phyloP scores from a whole-genome alignment of 92 coral and sea anemone species.

The Parazoanthus atlanticus region DNA sequence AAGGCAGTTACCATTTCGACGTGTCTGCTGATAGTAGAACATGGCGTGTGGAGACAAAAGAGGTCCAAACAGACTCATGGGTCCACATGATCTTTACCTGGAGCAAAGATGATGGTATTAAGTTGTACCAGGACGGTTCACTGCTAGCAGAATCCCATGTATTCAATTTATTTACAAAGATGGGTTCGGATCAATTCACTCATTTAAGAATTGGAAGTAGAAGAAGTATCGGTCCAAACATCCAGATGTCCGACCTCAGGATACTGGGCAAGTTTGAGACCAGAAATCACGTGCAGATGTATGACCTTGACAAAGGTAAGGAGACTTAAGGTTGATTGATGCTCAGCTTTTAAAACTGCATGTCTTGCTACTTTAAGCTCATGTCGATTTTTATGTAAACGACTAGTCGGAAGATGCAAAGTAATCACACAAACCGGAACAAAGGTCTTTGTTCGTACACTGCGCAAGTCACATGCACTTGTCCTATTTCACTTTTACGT shows the following conservation, averaged over 20 bases:
- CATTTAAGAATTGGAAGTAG: slow-evolving; percentile 21
- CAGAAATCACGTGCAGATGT: background rate
- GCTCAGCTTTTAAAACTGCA: too few species aligned
- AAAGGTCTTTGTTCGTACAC: too few species aligned
- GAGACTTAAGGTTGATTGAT: background rate
- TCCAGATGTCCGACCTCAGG: slow-evolving; percentile 34
- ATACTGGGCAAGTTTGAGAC: background rate
- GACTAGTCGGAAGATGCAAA: too few species aligned
- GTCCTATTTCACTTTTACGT: too few species aligned
- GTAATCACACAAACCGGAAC: too few species aligned
- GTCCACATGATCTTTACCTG: slow-evolving; percentile 23
- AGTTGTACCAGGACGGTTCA: slow-evolving; percentile 27
- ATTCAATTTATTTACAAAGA: background rate
- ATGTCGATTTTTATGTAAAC: too few species aligned
- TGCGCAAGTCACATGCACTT: too few species aligned
- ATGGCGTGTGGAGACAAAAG: slow-evolving; percentile 17
- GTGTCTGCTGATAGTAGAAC: slow-evolving; percentile 4
- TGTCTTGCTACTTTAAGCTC: too few species aligned
- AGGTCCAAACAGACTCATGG: slow-evolving; percentile 14
- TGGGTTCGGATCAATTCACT: background rate
- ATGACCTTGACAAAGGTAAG: slow-evolving; percentile 21
- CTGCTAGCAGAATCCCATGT: background rate
- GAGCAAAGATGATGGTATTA: slow-evolving; percentile 34
- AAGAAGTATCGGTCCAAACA: background rate
- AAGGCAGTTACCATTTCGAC: background rate